Base-by-base conservation (phyloP, 2,113 vertebrate species). In the Oncorhynchus keta region DNA sequence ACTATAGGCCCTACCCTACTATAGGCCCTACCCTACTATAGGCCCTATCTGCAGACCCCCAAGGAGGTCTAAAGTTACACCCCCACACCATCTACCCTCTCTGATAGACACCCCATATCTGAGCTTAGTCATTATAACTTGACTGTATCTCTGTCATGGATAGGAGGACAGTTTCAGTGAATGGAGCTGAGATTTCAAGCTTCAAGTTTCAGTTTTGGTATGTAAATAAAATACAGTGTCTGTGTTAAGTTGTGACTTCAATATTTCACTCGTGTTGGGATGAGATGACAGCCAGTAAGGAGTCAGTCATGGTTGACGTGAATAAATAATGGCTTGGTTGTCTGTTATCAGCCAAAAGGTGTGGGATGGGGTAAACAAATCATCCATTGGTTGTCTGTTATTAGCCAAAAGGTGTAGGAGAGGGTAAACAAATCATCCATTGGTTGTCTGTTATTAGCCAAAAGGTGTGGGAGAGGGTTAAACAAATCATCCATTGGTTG, bases 121-220 rank as follows among this genome's bases (percentile, higher is more conserved):
- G 4, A 64, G 79, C 79, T 81, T 79, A 72, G 82, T 88, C 86
- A 85, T 86, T 86, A 86, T 84, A 86, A 14, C 82, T 80, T 81
- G 79, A 82, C 81, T 70, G 77, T 22, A 24, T 74, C 14, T 18
- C 49, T 1, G 3, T 3, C 61, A 24, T 76, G 79, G n/a, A 61
- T 51, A 48, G 35, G 55, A 72, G 22, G 70, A 45, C 57, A 80
- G 49, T 71, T 24, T 72, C 3, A 70, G 4, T 55, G 68, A 83
- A 28, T 72, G 55, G 22, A 7, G 12, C 5, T 77, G 72, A 83
- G 35, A 77, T 75, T 4, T n/a, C 32, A 35, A 22, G 20, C 20
- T 20, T 69, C 65, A 26, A 9, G 8, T 45, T 45, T 45, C 39
- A 45, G 39, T 45, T 45, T 11, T 45, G 39, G 3, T 18, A 5